Evolutionary conservation across 2,113 vertebrate species (phyloP).

Genomic region (Lasiurus cinereus): DNA sequence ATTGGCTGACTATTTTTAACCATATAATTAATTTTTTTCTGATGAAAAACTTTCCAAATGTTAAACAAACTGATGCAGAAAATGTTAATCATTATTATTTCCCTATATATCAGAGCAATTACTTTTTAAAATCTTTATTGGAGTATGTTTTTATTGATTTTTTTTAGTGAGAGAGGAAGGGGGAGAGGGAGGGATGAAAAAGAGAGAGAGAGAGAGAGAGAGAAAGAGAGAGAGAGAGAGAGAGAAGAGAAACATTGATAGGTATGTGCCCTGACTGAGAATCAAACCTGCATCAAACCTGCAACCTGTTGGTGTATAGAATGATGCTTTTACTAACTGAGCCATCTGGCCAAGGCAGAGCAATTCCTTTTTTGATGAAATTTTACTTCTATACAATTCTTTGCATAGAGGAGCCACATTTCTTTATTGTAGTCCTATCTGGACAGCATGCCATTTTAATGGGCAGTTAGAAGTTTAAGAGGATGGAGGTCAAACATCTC

Average conservation of each 20-base stretch:
- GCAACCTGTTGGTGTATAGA: no score
- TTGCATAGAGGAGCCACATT: neutral
- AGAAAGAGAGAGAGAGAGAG: no score
- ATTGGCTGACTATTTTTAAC: slow-evolving; percentile 5
- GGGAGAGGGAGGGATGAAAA: no score
- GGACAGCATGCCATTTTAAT: neutral
- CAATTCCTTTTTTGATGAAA: neutral
- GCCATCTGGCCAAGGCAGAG: neutral
- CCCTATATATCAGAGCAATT: neutral
- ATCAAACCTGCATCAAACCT: no score
- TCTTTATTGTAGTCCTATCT: neutral
- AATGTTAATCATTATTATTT: neutral
- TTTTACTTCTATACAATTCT: slow-evolving; percentile 34
- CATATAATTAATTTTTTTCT: neutral
- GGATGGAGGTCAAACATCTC: neutral
- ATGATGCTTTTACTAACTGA: no score
- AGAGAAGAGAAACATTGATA: no score
- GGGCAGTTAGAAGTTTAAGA: neutral
- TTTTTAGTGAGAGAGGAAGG: no score
- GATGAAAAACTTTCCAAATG: neutral
- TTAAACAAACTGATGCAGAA: slow-evolving; percentile 1
- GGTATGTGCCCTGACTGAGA: no score
- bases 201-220: no score
- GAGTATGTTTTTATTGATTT: no score
- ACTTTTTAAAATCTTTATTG: no score